phyloP scores from a whole-genome alignment of 2,888 invertebrate species.

The Drosophila percnosoma region DNA sequence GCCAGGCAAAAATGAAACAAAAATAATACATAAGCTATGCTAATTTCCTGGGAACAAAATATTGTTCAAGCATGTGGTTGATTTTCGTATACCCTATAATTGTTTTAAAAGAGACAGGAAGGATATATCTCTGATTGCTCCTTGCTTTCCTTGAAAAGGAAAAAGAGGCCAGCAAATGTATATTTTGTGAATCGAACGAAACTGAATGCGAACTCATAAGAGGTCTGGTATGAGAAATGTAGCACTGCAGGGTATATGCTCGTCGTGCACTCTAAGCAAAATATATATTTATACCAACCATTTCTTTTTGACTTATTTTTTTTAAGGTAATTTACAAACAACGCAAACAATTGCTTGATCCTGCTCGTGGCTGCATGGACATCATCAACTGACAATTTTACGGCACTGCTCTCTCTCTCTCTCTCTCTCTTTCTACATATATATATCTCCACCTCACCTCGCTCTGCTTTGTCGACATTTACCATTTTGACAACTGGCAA shows the following conservation, averaged over 20 bases:
- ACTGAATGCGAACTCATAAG: not conserved
- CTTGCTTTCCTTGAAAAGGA: not conserved
- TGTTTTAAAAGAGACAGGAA: not conserved
- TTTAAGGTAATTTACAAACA: constrained; percentile 63
- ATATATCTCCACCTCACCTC: not conserved
- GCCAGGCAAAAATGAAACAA: not conserved
- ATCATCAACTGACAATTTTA: constrained; percentile 74
- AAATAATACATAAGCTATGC: constrained; percentile 2
- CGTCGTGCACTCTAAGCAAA: not conserved
- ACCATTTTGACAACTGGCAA: constrained; percentile 69
- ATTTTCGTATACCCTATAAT: not conserved
- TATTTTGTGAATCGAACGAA: not conserved
- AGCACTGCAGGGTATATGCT: not conserved
- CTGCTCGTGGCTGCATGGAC: constrained; percentile 31
- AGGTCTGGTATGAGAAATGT: not conserved
- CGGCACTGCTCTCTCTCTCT: constrained; percentile 6
- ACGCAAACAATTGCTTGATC: constrained; percentile 70
- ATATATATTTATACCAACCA: not conserved
- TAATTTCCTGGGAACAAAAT: constrained; percentile 36
- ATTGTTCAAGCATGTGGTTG: not conserved
- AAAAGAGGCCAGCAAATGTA: not conserved
- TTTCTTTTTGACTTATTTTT: constrained; percentile 14
- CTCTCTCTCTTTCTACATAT: not conserved
- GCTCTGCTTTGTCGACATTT: constrained; percentile 33
- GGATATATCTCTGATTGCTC: not conserved